Conservation (phyloP, 2,797 vertebrate species). For the Xenops minutus region DNA sequence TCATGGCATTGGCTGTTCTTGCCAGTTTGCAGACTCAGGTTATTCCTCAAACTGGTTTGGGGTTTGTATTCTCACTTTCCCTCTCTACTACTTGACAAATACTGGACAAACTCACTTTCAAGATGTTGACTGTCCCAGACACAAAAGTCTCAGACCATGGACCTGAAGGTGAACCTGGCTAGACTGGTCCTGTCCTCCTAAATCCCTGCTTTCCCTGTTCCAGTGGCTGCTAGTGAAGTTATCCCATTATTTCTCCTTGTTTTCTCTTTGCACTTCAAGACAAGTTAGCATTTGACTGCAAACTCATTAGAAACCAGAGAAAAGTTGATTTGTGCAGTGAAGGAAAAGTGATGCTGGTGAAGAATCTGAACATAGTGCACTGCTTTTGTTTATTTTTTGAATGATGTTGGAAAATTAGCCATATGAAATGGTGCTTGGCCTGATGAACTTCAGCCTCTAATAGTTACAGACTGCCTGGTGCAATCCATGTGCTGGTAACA, state of each 20-base stretch:
- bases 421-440: not conserved
- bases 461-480: not conserved
- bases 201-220: not conserved
- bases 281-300: not conserved
- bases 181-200: not conserved
- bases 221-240: not conserved
- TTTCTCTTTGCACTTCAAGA: not conserved
- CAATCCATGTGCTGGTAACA: not conserved
- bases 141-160: not conserved
- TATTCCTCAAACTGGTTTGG: not conserved
- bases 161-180: not conserved
- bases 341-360: not conserved
- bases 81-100: not conserved
- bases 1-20: not conserved
- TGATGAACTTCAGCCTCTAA: not conserved
- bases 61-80: not conserved
- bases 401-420: not conserved
- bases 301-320: not conserved
- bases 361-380: not conserved
- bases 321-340: not conserved
- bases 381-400: not conserved
- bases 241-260: not conserved
- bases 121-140: not conserved
- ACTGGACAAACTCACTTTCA: not conserved
- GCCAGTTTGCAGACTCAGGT: not conserved